phyloP scores from a whole-genome alignment of 2,113 vertebrate genomes.

The Gnathonemus longibarbis region DNA sequence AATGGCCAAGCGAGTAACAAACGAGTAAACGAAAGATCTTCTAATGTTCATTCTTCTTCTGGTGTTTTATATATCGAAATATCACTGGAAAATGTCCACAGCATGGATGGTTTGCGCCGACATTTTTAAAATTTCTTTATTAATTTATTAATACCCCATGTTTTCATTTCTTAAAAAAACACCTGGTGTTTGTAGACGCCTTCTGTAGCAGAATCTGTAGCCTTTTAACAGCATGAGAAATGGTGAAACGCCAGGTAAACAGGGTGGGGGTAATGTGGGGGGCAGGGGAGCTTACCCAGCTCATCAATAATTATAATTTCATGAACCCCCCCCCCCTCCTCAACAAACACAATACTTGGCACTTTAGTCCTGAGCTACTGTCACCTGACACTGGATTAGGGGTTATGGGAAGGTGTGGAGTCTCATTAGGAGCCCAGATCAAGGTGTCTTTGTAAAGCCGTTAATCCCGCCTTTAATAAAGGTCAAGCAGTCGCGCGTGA shows the following conservation, averaged over 20 bases:
- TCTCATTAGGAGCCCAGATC: background rate
- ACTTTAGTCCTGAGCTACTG: background rate
- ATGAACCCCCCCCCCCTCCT: background rate
- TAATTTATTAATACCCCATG: background rate
- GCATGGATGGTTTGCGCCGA: background rate
- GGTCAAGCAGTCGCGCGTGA: background rate
- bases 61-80: background rate
- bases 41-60: background rate
- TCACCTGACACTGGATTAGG: background rate
- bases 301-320: background rate
- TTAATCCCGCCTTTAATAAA: background rate
- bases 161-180: background rate
- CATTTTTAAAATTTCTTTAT: background rate
- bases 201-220: too few species aligned
- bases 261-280: background rate
- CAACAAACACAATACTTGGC: background rate
- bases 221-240: background rate
- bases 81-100: background rate
- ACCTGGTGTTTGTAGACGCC: background rate
- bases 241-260: background rate
- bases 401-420: background rate
- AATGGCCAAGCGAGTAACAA: background rate
- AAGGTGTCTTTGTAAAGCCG: background rate
- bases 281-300: background rate
- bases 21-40: background rate